These are phyloP conservation scores for Tolypeutes matacus DNA, from an alignment of 2,797 vertebrate species.

Conservation along the genomic window DNA sequence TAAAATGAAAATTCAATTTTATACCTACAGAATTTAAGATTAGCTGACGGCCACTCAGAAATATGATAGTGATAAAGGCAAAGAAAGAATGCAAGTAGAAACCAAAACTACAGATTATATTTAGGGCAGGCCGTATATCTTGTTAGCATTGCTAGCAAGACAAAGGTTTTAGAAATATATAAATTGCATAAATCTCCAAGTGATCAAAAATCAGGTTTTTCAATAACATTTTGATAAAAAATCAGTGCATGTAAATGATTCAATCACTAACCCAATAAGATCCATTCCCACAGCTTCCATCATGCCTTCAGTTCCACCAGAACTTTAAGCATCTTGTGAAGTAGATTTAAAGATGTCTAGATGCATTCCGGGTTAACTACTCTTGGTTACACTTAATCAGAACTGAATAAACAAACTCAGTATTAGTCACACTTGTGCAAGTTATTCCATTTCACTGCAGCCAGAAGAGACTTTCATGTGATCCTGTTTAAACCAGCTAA, in stretches of 20 bases:
- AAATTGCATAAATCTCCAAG: not conserved
- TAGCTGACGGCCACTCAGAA: not conserved
- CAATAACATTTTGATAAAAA: not conserved
- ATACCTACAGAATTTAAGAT: not conserved
- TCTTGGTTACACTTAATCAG: slow-evolving; percentile 61
- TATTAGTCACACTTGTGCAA: slow-evolving; percentile 78
- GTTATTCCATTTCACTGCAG: slow-evolving; percentile 61
- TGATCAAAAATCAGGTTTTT: not conserved
- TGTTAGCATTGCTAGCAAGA: not conserved
- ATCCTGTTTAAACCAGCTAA: slow-evolving; percentile 68
- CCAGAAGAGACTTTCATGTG: slow-evolving; percentile 67
- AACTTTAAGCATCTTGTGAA: not conserved
- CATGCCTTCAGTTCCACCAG: not conserved
- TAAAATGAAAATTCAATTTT: slow-evolving; percentile 2
- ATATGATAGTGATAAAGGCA: not conserved
- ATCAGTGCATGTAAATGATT: not conserved
- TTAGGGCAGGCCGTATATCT: too few species aligned
- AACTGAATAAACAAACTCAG: slow-evolving; percentile 70
- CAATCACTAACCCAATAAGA: not conserved
- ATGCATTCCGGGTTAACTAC: not conserved
- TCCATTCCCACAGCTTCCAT: not conserved
- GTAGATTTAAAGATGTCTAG: not conserved
- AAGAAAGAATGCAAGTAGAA: not conserved
- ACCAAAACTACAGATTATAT: not conserved
- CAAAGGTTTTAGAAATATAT: not conserved